Percentiles rank a stretch among this genome's conserved stretches.
These are phyloP conservation scores for Rafetus swinhoei DNA, from an alignment of 2,113 vertebrate species.

Conservation along the genomic window DNA sequence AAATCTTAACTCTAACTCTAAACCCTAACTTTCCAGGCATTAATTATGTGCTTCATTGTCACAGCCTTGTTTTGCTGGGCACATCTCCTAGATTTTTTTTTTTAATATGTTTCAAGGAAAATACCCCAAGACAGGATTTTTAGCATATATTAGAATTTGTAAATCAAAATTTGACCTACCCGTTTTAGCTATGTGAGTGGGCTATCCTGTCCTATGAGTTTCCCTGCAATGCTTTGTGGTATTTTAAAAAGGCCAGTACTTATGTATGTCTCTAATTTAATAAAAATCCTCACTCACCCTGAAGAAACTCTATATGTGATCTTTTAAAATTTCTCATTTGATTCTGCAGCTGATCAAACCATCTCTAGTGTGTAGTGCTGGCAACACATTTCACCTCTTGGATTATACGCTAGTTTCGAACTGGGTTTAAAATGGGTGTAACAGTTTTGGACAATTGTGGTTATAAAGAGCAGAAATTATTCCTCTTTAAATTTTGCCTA, in stretches of 20 bases:
- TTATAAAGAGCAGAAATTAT: background rate
- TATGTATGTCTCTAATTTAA: background rate
- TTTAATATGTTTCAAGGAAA: background rate
- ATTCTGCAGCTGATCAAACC: background rate
- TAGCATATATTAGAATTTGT: background rate
- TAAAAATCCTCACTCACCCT: background rate
- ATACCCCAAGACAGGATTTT: background rate
- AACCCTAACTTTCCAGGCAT: fast-evolving
- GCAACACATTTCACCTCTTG: background rate
- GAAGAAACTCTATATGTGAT: background rate
- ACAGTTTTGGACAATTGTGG: background rate
- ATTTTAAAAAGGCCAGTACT: background rate
- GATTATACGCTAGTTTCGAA: background rate
- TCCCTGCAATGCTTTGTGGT: background rate
- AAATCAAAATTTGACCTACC: background rate
- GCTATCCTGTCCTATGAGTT: background rate
- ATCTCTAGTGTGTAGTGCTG: background rate
- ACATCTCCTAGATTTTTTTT: background rate
- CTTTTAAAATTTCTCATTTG: background rate
- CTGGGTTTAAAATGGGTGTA: background rate
- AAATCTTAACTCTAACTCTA: background rate
- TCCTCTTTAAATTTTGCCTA: background rate
- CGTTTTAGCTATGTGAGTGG: background rate
- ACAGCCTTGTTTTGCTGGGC: background rate
- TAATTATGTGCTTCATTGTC: background rate